These are phyloP conservation scores for Elanoides forficatus DNA, from an alignment of 2,113 vertebrate species.

Conservation along the genomic window DNA sequence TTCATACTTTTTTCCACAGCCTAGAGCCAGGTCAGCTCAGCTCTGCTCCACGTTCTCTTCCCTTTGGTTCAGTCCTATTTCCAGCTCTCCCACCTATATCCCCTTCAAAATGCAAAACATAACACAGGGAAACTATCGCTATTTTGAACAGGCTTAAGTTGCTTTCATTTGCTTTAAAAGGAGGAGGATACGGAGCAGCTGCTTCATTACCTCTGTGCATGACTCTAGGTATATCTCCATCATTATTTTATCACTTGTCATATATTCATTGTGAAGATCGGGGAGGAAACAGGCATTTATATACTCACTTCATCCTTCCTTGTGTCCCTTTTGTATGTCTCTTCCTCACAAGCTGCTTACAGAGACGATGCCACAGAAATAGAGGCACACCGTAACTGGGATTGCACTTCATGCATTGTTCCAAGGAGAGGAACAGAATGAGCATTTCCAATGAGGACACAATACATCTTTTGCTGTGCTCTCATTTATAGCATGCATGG, in stretches of 20 bases:
- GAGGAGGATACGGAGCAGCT: fast-evolving
- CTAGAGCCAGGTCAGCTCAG: background rate
- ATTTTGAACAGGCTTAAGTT: background rate
- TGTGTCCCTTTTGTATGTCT: background rate
- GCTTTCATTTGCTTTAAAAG: background rate
- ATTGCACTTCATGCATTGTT: background rate
- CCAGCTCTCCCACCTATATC: background rate
- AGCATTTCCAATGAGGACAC: background rate
- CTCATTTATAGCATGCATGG: background rate
- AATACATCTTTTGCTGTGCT: background rate
- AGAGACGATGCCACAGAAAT: background rate
- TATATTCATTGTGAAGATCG: background rate
- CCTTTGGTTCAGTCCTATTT: background rate
- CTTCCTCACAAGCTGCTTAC: background rate
- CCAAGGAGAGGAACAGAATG: background rate
- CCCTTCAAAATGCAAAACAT: background rate
- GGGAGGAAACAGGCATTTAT: background rate
- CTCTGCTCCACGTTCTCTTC: background rate
- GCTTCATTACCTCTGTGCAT: background rate
- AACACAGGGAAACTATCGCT: background rate
- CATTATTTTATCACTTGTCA: background rate
- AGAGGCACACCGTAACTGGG: background rate
- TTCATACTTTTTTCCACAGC: background rate
- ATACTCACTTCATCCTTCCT: background rate
- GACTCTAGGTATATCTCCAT: background rate